Base-by-base conservation (phyloP, 2,888 invertebrate species). In the Strigamia transsilvanica region DNA sequence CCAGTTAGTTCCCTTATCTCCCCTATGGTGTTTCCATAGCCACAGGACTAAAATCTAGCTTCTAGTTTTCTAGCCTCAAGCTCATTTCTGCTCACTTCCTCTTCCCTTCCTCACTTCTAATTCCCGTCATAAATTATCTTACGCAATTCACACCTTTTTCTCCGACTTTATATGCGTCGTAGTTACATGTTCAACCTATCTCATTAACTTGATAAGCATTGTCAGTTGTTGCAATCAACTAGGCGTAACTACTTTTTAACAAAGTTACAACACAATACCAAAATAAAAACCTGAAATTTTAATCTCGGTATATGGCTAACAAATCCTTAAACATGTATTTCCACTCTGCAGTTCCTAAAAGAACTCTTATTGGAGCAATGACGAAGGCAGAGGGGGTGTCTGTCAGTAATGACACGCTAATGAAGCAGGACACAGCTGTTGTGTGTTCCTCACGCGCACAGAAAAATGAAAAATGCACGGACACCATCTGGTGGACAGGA, bases 1-100 rank as follows among this genome's bases (percentile, higher is more conserved):
- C 73, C 21, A 21, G 27, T 79, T 79, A 82, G 85, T 85, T 84
- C 84, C 51, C 80, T 80, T 80, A 80, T 80, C 80, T 80, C 51
- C 32, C 80, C 80, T 51, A 51, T 42, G 80, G 46, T 80, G 46
- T 51, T 80, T 80, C 80, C 80, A 41, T 73, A 73, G 73, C 73
- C 73, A 73, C 73, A 73, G 73, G 73, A 73, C 73, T 73, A 73
- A 73, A 73, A 32, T 73, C 73, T 32, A 32, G 73, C 73, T 42
- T 79, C 34, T 79, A 80, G 80, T 56, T 34, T 80, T 66, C 32
- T 66, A 42, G 81, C 81, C 66, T 73, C 66, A 10, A 41, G 81
- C 81, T 34, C 27, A 61, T 81, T 81, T 61, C 42, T 61, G 61
- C 81, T 41, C 38, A 66, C 81, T 66, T 66, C 81, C 32, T 73